These are phyloP conservation scores for Anhinga anhinga DNA, from an alignment of 2,113 vertebrate species.

Conservation along the genomic window DNA sequence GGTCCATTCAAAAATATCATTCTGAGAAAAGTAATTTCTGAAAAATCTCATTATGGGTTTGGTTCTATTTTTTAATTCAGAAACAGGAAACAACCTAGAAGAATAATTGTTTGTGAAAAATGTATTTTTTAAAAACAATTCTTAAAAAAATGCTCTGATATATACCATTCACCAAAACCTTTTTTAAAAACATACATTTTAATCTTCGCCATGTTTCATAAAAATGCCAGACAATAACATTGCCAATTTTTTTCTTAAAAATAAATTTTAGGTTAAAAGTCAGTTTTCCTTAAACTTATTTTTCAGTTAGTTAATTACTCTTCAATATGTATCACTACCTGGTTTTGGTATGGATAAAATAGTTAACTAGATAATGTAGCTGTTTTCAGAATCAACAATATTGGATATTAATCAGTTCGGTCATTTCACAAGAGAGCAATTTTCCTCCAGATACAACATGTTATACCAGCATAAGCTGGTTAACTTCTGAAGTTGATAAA, in stretches of 20 bases:
- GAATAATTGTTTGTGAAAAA: background rate
- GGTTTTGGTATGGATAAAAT: background rate
- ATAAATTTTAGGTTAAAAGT: background rate
- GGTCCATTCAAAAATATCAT: background rate
- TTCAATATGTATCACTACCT: background rate
- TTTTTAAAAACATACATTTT: background rate
- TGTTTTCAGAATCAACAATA: background rate
- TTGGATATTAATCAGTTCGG: background rate
- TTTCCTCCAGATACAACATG: background rate
- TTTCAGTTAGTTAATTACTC: background rate
- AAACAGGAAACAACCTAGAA: background rate
- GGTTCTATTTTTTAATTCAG: background rate
- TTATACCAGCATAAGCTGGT: background rate
- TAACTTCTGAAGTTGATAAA: slow-evolving; percentile 17
- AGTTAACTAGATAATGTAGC: background rate
- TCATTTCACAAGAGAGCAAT: background rate
- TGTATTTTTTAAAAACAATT: background rate
- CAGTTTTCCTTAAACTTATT: background rate
- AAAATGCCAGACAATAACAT: background rate
- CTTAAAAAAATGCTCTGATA: background rate
- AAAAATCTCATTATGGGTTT: background rate
- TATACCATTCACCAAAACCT: background rate
- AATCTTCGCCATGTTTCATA: background rate
- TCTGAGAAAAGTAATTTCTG: background rate
- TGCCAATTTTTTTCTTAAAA: background rate